Evolutionary conservation across 2,888 invertebrate species (phyloP).

Genomic region (Polymixis lichenea): DNA sequence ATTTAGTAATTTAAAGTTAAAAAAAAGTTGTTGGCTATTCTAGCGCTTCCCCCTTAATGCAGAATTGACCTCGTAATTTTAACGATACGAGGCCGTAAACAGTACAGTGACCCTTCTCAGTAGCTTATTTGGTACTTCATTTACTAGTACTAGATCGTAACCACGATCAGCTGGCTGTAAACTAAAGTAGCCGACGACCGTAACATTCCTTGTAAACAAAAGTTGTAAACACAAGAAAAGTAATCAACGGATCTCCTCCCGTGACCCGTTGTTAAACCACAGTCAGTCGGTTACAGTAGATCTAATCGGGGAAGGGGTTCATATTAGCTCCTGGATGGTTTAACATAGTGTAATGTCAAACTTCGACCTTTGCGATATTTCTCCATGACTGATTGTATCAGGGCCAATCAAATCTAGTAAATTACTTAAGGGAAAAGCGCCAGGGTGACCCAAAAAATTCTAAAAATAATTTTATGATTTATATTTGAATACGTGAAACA

Average conservation of each 20-base stretch:
- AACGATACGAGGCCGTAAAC: too few relatives aligned
- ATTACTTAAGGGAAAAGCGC: too few relatives aligned
- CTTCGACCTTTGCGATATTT: neutral
- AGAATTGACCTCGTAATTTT: too few relatives aligned
- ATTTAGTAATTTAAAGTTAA: too few relatives aligned
- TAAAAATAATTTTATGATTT: too few relatives aligned
- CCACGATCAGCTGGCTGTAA: neutral
- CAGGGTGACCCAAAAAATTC: too few relatives aligned
- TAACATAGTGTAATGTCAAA: neutral
- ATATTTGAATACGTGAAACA: too few relatives aligned
- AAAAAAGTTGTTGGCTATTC: too few relatives aligned
- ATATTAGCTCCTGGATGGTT: neutral
- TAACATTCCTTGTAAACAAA: slow-evolving; percentile 11
- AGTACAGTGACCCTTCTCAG: too few relatives aligned
- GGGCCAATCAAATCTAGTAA: neutral
- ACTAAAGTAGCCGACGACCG: neutral
- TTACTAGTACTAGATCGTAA: neutral
- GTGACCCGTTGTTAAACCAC: neutral
- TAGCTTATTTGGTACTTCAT: neutral
- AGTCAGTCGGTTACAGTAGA: neutral
- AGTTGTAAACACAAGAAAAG: slow-evolving; percentile 37
- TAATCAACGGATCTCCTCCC: slow-evolving; percentile 24
- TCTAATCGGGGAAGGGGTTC: neutral
- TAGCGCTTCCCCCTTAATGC: too few relatives aligned
- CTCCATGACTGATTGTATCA: neutral